Evolutionary conservation across 2,797 vertebrate genomes (phyloP).

Genomic region (Melanotaenia nigrans): DNA sequence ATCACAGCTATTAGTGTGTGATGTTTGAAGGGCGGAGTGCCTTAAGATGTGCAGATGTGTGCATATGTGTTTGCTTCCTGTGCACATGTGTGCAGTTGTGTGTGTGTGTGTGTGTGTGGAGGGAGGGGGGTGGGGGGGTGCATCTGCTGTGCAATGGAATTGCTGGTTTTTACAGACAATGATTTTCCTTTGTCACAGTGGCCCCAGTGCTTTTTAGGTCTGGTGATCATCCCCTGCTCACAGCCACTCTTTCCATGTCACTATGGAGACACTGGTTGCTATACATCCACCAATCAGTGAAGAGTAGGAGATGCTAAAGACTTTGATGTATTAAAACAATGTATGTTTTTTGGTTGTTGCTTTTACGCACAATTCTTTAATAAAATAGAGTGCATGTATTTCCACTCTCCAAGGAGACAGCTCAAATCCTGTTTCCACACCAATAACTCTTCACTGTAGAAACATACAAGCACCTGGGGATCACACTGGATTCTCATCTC

Average conservation of each 20-base stretch:
- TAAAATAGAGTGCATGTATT: no score
- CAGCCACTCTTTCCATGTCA: conserved; percentile 64
- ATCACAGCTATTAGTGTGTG: conserved; percentile 63
- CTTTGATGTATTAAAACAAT: conserved; percentile 26
- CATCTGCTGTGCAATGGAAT: conserved; percentile 3
- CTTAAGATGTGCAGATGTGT: conserved; percentile 20
- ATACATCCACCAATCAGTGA: conserved; percentile 69
- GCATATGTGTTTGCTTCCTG: conserved; percentile 15
- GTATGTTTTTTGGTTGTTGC: conserved; percentile 11
- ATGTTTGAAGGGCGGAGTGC: conserved; percentile 22
- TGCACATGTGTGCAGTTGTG: background rate
- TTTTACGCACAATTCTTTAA: conserved; percentile 6
- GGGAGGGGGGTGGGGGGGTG: no score
- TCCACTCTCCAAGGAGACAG: no score
- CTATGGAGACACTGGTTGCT: conserved; percentile 77
- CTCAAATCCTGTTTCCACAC: no score
- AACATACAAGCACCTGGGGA: no score
- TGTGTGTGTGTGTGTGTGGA: no score
- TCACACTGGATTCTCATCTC: no score
- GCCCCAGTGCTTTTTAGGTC: conserved; percentile 40
- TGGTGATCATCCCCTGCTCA: conserved; percentile 46
- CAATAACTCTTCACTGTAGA: no score
- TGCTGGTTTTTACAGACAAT: conserved; percentile 17
- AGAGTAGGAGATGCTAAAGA: conserved; percentile 40
- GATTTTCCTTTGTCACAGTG: conserved; percentile 50